phyloP scores from a whole-genome alignment of 1,140 invertebrate genomes.

The Neocloeon triangulifer region DNA sequence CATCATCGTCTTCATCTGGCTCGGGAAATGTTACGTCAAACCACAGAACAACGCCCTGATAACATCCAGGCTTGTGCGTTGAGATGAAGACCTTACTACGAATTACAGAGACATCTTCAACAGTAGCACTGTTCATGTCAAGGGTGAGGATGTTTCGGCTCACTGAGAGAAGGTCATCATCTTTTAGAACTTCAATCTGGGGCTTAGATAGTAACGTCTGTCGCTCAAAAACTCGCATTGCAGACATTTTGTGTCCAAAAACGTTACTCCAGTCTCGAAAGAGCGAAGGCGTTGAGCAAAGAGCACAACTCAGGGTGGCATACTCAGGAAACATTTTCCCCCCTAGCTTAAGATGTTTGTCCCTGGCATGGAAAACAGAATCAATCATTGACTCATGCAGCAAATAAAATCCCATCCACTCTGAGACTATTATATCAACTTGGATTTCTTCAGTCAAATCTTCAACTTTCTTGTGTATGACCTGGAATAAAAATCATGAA shows the following conservation, averaged over 20 bases:
- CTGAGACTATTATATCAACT: slow-evolving; percentile 91
- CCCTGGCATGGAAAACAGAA: slow-evolving; percentile 72
- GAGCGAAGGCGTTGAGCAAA: slow-evolving; percentile 42
- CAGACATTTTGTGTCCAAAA: slow-evolving; percentile 11
- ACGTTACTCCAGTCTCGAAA: slow-evolving; percentile 16
- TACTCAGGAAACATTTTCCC: slow-evolving; percentile 23
- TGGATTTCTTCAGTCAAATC: slow-evolving; percentile 43
- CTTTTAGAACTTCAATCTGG: slow-evolving; percentile 12
- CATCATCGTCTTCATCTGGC: slow-evolving; percentile 8
- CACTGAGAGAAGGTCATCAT: slow-evolving; percentile 20
- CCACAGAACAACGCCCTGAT: slow-evolving; percentile 41
- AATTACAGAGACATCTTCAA: slow-evolving; percentile 14
- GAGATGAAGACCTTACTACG: slow-evolving; percentile 17
- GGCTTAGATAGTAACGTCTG: slow-evolving; percentile 10
- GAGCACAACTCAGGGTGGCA: slow-evolving; percentile 24
- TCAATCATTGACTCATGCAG: slow-evolving; percentile 97
- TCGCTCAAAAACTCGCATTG: slow-evolving; percentile 8
- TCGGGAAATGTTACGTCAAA: slow-evolving; percentile 19
- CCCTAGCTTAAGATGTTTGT: slow-evolving; percentile 53
- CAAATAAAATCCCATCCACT: slow-evolving; percentile 99
- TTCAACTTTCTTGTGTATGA: slow-evolving; percentile 39
- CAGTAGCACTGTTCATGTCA: slow-evolving; percentile 13
- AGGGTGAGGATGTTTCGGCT: slow-evolving; percentile 13
- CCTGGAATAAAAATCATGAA: slow-evolving; percentile 11
- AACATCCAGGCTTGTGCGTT: slow-evolving; percentile 28